These are phyloP conservation scores for Acromyrmex charruanus DNA, from an alignment of 1,140 invertebrate genomes.

Conservation along the genomic window DNA sequence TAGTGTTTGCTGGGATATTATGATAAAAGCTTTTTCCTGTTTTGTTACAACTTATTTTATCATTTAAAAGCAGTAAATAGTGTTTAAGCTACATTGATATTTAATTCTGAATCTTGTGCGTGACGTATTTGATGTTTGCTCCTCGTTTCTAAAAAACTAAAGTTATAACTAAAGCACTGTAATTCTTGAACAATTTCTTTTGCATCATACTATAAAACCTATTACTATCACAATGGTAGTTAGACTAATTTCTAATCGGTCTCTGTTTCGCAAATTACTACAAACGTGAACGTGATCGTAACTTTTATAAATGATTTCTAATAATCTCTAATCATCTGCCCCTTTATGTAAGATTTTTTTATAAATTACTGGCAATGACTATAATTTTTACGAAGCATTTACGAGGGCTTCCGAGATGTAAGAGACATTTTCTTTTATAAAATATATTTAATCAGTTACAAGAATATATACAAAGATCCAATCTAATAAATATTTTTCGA, in stretches of 20 bases:
- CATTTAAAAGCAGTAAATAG: slow-evolving; percentile 35
- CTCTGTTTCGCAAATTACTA: slow-evolving; percentile 21
- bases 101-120: slow-evolving; percentile 28
- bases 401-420: not conserved
- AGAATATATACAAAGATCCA: not conserved
- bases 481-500: slow-evolving; percentile 23
- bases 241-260: slow-evolving; percentile 45
- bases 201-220: slow-evolving; percentile 35
- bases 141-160: slow-evolving; percentile 50
- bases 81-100: slow-evolving; percentile 27
- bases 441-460: slow-evolving; percentile 28
- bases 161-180: slow-evolving; percentile 19
- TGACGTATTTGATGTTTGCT: slow-evolving; percentile 56
- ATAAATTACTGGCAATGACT: not conserved
- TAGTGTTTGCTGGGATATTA: not conserved
- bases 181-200: slow-evolving; percentile 1
- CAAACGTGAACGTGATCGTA: not conserved
- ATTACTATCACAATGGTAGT: slow-evolving; percentile 45
- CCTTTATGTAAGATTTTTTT: slow-evolving; percentile 3
- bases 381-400: slow-evolving; percentile 9
- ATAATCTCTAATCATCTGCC: slow-evolving; percentile 40
- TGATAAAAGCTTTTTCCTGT: not conserved
- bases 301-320: slow-evolving; percentile 22
- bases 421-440: not conserved
- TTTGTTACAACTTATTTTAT: slow-evolving; percentile 21